Base-by-base conservation (phyloP, 2,888 invertebrate species). In the Lycaena phlaeas region DNA sequence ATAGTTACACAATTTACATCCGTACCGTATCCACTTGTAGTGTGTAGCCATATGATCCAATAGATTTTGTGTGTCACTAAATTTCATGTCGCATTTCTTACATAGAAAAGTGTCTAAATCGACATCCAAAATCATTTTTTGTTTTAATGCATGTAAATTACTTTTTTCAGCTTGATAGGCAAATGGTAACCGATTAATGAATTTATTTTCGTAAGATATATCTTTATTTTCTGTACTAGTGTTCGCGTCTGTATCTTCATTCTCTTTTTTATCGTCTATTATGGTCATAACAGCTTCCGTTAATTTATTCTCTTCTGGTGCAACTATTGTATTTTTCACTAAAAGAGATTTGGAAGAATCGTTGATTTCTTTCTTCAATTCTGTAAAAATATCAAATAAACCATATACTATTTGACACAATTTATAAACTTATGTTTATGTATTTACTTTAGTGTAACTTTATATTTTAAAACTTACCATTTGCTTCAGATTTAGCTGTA, bases 1-100 rank as follows among this genome's bases (percentile, higher is more conserved):
- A 57, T 87, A 93, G 38, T 88, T 86, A 66, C 94, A 94, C 11
- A 90, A 68, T 56, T 88, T 90, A 60, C 94, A 94, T 41, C 90
- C 90, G 61, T 90, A 94, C 17, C 92, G 86, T 55, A 89, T 87
- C 89, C 91, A 91, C 44, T 89, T 89, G 44, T 90, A 87, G 60
- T 92, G 92, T 3, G 56, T 56, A 0, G 90, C 88, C 70, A 90
- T 87, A 53, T 92, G 92, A 34, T 73, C 68, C 14, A 88, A 75
- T 4, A 91, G 60, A 49, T 87, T 86, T 37, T 78, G 72, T 10
- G 85, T 58, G 17, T 84, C 78, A 1, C 69, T 59, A 54, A 85
- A 87, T 49, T 69, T 79, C 9, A 57, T 58, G 27, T 84, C 74
- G 56, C 90, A 90, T 38, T 79, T 75, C 49, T 85, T 76, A 57